Base-by-base conservation (phyloP, 2,888 invertebrate species). In the Tolmerus cingulatus region DNA sequence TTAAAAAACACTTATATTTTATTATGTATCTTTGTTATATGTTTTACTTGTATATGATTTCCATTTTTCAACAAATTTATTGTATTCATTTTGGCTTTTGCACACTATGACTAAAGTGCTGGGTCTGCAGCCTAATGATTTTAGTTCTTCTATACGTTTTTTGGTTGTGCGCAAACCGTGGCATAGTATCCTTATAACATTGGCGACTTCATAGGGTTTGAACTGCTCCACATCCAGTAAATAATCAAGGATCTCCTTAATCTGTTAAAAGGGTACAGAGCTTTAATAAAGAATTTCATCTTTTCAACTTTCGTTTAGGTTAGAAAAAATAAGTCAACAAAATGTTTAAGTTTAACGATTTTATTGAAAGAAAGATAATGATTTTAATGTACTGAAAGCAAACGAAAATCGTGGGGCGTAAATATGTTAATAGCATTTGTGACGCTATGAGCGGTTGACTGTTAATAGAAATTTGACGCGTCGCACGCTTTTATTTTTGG, bases 171-270 rank as follows among this genome's bases (percentile, higher is more conserved):
- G 93, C 74, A 94, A 92, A 34, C 94, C 94, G 88, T 94, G 93
- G 81, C 93, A 93, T 81, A 95, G 90, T 87, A 95, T 93, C 87
- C 95, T 92, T 0, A 94, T 94, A 86, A 93, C 94, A 79, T 91
- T 92, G 19, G 93, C 93, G 87, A 95, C 93, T 87, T 95, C 94
- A 89, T 93, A 92, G 5, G 93, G 92, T 5, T 91, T 90, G 90
- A 94, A 95, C 1, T 94, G 93, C 16, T 90, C 92, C 90, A 94
- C 94, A 82, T 92, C 90, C 8, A 94, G 91, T 27, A 95, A 91
- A 90, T 93, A 95, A 90, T 95, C 95, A 55, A 95, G 90, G 88
- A 95, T 94, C 88, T 93, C 92, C 91, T 95, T 95, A 5, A 94
- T 93, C 94, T 95, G 90, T 76, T 92, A 91, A 19, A 74, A 85